A percentile compares a stretch with the other conserved stretches of the same genome.
These are phyloP conservation scores for Peromyscus eremicus DNA, from an alignment of 2,797 vertebrate genomes.

Conservation along the genomic window DNA sequence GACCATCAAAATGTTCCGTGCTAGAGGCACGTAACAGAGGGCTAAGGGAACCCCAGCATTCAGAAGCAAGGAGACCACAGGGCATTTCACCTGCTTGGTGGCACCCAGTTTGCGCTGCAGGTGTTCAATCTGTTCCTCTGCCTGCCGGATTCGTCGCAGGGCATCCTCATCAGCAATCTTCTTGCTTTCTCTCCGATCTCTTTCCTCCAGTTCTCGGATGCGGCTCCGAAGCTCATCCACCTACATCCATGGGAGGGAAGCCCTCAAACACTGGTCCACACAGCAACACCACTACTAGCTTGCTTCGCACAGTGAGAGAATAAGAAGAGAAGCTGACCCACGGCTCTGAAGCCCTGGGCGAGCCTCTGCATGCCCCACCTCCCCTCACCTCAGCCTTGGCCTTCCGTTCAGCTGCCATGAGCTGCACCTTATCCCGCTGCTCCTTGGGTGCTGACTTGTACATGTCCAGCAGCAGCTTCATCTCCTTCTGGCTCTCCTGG, in stretches of 20 bases:
- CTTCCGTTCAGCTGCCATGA: conserved; percentile 97
- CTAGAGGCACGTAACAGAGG: neutral
- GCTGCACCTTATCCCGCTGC: conserved; percentile 97
- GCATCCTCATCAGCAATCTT: conserved; percentile 96
- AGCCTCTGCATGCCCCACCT: neutral
- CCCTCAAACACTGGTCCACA: neutral
- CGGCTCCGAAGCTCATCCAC: conserved; percentile 94
- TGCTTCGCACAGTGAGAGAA: neutral
- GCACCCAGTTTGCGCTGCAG: conserved; percentile 95
- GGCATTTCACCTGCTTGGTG: conserved; percentile 93
- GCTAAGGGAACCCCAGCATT: neutral
- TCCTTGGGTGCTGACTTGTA: conserved; percentile 97
- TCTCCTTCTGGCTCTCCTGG: conserved; percentile 97
- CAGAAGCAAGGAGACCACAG: neutral
- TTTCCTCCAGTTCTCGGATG: conserved; percentile 94
- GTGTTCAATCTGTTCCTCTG: conserved; percentile 96
- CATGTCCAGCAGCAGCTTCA: conserved; percentile 97
- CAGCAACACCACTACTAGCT: neutral
- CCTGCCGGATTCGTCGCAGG: conserved; percentile 94
- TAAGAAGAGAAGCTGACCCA: neutral
- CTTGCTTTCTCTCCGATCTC: conserved; percentile 95
- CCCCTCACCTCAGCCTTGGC: conserved; percentile 95
- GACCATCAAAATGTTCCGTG: neutral
- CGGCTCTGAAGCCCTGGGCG: neutral
- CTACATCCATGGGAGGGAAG: conserved; percentile 80